phyloP scores from a whole-genome alignment of 2,888 invertebrate species.

The Phymatocera aterrima region DNA sequence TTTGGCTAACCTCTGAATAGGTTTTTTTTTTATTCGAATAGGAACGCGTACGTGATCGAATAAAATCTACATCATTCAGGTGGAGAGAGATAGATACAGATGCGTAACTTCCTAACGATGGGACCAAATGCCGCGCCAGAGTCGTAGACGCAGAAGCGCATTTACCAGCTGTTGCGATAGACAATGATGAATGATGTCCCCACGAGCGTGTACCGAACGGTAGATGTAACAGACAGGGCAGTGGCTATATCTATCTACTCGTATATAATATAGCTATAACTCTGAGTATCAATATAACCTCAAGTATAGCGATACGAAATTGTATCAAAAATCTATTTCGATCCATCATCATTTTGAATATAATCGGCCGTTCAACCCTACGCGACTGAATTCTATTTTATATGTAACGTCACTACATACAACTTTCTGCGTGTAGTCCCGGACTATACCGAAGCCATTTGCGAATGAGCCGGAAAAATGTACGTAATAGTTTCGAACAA shows the following conservation, averaged over 20 bases:
- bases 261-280: not conserved
- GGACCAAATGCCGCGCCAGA: not conserved
- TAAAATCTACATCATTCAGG: conserved; percentile 35
- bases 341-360: conserved; percentile 31
- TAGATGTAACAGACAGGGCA: conserved; percentile 13
- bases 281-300: not conserved
- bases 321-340: conserved; percentile 21
- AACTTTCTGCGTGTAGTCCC: too few species aligned
- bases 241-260: not conserved
- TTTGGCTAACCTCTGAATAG: too few species aligned
- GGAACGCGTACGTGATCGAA: conserved; percentile 7
- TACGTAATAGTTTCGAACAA: too few species aligned
- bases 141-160: conserved; percentile 33
- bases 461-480: too few species aligned
- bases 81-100: not conserved
- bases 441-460: too few species aligned
- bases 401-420: too few species aligned
- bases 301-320: not conserved
- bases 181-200: conserved; percentile 28
- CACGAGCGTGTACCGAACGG: not conserved
- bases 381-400: not conserved
- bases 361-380: conserved; percentile 25
- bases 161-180: conserved; percentile 43
- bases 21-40: too few species aligned
- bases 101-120: not conserved